A percentile compares a stretch with the other conserved stretches of the same genome.
These are phyloP conservation scores for Aurelia sp. DNA, from an alignment of 30 jellyfish, hydroid and myxozoan genomes.

Conservation along the genomic window DNA sequence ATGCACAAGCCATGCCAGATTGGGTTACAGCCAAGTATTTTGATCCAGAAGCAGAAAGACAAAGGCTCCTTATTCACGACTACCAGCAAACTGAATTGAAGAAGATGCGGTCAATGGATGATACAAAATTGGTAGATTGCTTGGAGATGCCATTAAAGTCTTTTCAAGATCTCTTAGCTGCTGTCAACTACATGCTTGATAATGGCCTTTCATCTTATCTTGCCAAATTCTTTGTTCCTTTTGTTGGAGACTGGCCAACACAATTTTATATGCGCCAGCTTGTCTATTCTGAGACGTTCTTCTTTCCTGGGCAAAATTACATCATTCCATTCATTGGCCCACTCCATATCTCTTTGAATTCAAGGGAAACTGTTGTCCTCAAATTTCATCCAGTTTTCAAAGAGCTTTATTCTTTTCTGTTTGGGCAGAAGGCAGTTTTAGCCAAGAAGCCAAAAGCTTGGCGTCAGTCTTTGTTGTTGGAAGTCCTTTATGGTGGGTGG, in stretches of 20 bases:
- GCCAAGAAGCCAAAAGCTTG: constrained; percentile 59
- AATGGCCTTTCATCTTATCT: constrained; percentile 51
- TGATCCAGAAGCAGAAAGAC: constrained; percentile 25
- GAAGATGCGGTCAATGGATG: constrained; percentile 20
- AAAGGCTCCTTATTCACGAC: constrained; percentile 1
- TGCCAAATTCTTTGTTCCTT: constrained; percentile 54
- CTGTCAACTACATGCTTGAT: constrained; percentile 33
- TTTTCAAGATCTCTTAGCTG: constrained; percentile 8
- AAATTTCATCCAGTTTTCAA: constrained; percentile 30
- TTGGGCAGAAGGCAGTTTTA: constrained; percentile 42
- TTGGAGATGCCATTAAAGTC: constrained; percentile 13
- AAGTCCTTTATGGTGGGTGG: constrained; percentile 58
- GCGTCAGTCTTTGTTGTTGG: constrained; percentile 66
- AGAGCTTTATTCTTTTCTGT: constrained; percentile 25
- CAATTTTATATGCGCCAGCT: constrained; percentile 53
- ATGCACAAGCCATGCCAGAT: constrained; percentile 33
- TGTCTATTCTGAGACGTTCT: constrained; percentile 3
- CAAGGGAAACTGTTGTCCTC: constrained; percentile 49
- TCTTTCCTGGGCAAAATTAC: constrained; percentile 1
- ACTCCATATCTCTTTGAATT: constrained; percentile 43
- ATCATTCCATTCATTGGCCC: constrained; percentile 52
- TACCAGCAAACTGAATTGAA: constrained; percentile 16
- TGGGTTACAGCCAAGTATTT: constrained; percentile 26
- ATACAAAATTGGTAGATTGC: constrained; percentile 18
- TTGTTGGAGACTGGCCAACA: constrained; percentile 61